These are phyloP conservation scores for Pardosa pseudoannulata DNA, from an alignment of 2,888 invertebrate genomes.

Conservation along the genomic window DNA sequence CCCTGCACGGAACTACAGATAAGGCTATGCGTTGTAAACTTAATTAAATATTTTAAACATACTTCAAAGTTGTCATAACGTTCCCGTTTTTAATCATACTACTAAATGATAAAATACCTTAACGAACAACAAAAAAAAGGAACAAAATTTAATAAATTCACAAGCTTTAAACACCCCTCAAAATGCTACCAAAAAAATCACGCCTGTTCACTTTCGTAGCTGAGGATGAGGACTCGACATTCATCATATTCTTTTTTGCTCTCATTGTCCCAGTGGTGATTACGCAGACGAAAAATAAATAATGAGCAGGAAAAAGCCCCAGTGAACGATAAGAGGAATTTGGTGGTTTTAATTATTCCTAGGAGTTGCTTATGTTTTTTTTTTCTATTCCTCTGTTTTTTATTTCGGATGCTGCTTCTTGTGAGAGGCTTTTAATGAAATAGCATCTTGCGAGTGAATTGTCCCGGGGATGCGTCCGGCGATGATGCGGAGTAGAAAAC, in stretches of 20 bases:
- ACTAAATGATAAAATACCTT: no score
- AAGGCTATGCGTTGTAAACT: no score
- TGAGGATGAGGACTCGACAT: constrained; percentile 4
- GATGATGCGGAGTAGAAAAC: constrained; percentile 65
- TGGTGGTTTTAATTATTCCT: constrained; percentile 70
- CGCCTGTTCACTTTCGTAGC: neutral
- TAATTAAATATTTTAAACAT: no score
- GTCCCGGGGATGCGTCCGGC: constrained; percentile 59
- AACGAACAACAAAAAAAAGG: no score
- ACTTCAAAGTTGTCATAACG: no score
- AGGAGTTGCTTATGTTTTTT: constrained; percentile 21
- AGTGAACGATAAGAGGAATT: constrained; percentile 53
- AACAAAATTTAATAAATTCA: no score
- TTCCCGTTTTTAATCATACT: no score
- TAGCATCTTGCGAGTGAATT: constrained; percentile 68
- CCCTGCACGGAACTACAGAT: no score
- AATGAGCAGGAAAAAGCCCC: constrained; percentile 30
- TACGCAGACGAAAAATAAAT: constrained; percentile 33
- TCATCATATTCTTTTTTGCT: neutral
- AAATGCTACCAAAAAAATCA: constrained; percentile 4
- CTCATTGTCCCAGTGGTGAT: constrained; percentile 22
- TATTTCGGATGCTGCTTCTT: neutral
- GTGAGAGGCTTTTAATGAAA: constrained; percentile 67
- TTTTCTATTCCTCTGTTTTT: constrained; percentile 18
- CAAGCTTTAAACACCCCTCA: no score